Percentiles rank a stretch among this genome's conserved stretches.
Conservation (phyloP, 2,888 invertebrate species). For the Mythimna impura region DNA sequence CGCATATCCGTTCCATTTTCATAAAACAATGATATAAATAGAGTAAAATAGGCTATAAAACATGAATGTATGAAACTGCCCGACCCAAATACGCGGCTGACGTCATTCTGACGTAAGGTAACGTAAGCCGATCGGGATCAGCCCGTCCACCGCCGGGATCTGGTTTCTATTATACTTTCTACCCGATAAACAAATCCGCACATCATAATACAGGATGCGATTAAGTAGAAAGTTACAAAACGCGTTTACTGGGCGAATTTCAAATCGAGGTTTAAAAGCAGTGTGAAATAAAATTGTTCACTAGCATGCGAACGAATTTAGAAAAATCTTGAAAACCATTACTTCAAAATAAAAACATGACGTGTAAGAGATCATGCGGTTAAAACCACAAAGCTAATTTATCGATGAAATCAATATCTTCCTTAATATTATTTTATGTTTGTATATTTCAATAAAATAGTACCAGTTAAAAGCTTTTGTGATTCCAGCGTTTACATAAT, state of each 20-base stretch:
- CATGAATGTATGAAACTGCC: slow-evolving; percentile 80
- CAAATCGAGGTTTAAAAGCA: slow-evolving; percentile 53
- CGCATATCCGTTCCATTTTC: slow-evolving; percentile 74
- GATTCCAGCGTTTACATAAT: slow-evolving; percentile 70
- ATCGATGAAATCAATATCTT: slow-evolving; percentile 19
- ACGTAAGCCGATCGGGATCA: slow-evolving; percentile 74
- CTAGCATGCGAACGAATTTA: slow-evolving; percentile 38
- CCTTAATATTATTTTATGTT: slow-evolving; percentile 16
- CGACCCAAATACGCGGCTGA: slow-evolving; percentile 87
- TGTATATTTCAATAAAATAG: slow-evolving; percentile 37
- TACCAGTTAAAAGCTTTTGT: slow-evolving; percentile 41
- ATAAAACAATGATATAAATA: slow-evolving; percentile 77
- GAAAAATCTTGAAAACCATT: slow-evolving; percentile 26
- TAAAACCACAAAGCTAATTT: slow-evolving; percentile 3
- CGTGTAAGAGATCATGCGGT: slow-evolving; percentile 1
- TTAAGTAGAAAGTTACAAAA: slow-evolving; percentile 64
- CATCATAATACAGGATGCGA: slow-evolving; percentile 59
- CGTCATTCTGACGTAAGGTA: slow-evolving; percentile 83
- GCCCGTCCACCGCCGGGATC: slow-evolving; percentile 77
- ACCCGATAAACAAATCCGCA: slow-evolving; percentile 58
- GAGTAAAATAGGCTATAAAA: slow-evolving; percentile 84
- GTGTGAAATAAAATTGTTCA: slow-evolving; percentile 52
- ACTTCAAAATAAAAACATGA: neutral
- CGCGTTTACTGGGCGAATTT: slow-evolving; percentile 47
- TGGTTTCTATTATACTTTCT: slow-evolving; percentile 74